Base-by-base conservation (phyloP, 2,113 vertebrate species). In the Tachycineta bicolor region DNA sequence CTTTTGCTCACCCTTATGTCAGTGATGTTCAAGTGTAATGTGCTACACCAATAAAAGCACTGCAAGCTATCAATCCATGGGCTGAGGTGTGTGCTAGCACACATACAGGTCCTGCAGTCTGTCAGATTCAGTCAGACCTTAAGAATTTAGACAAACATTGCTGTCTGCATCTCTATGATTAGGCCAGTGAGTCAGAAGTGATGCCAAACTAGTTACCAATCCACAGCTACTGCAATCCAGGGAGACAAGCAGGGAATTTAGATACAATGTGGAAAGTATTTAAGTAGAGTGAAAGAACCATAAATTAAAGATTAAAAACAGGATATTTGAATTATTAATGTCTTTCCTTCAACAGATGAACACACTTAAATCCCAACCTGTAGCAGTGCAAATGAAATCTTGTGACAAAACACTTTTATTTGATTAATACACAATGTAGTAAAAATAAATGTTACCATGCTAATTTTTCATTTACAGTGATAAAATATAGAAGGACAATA, bases 11-110 rank as follows among this genome's bases (percentile, higher is more conserved):
- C 5, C 1, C 8, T 59, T 10, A 10, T 2, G 12, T 49, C n/a
- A 65, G 11, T 24, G n/a, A 5, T 28, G 11, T 17, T 62, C 0
- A 1, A 5, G 4, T 28, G 11, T 17, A 43, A 31, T 1, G 6
- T 46, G 34, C 28, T 63, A 24, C 37, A 24, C 37, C 65, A 39
- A 9, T 14, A 62, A 67, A 62, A 7, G 12, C 11, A 34, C 8
- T 50, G 11, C 2, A 69, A 10, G 53, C 52, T 44, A 41, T 22
- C 63, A 64, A 4, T 44, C 16, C 31, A 7, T 15, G 21, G 21
- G 10, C 25, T 81, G n/a, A 22, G 23, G 10, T 63, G 26, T 3
- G 1, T 31, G 34, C 24, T 31, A 59, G 47, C 10, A 55, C 7
- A 65, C 4, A 19, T 4, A 34, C 2, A 6, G 25, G 24, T 58